These are phyloP conservation scores for Apamea epomidion DNA, from an alignment of 2,888 invertebrate genomes.

Conservation along the genomic window DNA sequence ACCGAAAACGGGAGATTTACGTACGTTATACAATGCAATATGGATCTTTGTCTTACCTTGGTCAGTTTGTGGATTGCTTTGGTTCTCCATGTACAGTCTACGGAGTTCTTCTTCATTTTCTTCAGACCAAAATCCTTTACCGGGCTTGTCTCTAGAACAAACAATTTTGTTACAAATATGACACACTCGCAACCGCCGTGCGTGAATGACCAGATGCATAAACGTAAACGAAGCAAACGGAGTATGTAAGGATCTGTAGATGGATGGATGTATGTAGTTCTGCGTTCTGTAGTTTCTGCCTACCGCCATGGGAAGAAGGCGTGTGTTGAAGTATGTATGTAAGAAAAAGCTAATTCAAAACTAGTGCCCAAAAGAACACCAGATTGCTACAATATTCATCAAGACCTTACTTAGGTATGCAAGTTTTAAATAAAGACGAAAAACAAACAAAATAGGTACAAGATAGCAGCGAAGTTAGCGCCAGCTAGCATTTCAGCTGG, in stretches of 20 bases:
- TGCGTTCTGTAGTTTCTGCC: background rate
- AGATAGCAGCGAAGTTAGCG: conserved; percentile 49
- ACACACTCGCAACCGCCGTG: background rate
- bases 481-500: conserved; percentile 55
- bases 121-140: conserved; percentile 94
- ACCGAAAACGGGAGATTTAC: background rate
- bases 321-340: background rate
- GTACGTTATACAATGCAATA: background rate
- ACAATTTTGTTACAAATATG: background rate
- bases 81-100: conserved; percentile 96
- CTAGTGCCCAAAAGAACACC: conserved; percentile 15
- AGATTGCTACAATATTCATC: conserved; percentile 39
- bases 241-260: background rate
- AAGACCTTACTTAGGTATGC: conserved; percentile 34
- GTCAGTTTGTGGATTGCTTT: conserved; percentile 92
- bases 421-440: conserved; percentile 56
- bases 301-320: background rate
- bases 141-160: conserved; percentile 79
- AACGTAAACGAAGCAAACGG: background rate
- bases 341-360: background rate
- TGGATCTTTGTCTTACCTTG: conserved; percentile 89
- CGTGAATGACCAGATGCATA: background rate
- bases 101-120: conserved; percentile 96
- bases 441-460: conserved; percentile 41
- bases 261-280: too few relatives aligned